Base-by-base conservation (phyloP, 2,888 invertebrate genomes). In the Osedax fenrisi region DNA sequence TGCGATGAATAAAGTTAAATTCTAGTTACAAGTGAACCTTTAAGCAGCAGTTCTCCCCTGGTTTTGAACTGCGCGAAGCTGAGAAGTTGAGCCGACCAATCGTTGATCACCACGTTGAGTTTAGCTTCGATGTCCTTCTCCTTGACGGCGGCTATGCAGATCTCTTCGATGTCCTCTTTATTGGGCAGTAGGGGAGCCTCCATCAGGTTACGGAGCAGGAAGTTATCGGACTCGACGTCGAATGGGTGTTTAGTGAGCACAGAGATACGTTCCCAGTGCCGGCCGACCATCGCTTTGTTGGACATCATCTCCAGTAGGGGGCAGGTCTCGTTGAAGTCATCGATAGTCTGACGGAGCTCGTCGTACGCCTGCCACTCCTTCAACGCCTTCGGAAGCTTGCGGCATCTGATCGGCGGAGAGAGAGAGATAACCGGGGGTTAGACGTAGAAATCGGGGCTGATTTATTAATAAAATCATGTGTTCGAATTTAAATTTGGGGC, bases 71-170 rank as follows among this genome's bases (percentile, higher is more conserved):
- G 90, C 88, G 92, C 90, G 84, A 96, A 96, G 2, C 92, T 93
- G 76, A 96, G 86, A 82, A 92, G 92, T 77, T 85, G 85, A 81
- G 92, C 92, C 0, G 92, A 90, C 95, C 95, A 96, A 84, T 95
- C 95, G 83, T 92, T 94, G 0, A 94, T 92, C 0, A 96, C 95
- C 76, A 91, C 92, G 75, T 94, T 89, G 76, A 96, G 85, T 84
- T 96, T 96, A 0, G 94, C 94, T 86, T 96, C 95, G 76, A 96
- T 96, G 81, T 96, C 96, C 83, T 94, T 92, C 83, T 96, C 96
- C 85, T 96, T 96, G 90, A 95, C 92, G 0, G 95, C 95, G 59
- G 94, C 94, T 84, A 96, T 95, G 83, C 96, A 96, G 80, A 96
- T 92, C 81, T 90, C 90, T 87, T 96, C 96, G 83, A 96, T 96